Conservation (phyloP, 2,113 vertebrate genomes). For the Candoia aspera region DNA sequence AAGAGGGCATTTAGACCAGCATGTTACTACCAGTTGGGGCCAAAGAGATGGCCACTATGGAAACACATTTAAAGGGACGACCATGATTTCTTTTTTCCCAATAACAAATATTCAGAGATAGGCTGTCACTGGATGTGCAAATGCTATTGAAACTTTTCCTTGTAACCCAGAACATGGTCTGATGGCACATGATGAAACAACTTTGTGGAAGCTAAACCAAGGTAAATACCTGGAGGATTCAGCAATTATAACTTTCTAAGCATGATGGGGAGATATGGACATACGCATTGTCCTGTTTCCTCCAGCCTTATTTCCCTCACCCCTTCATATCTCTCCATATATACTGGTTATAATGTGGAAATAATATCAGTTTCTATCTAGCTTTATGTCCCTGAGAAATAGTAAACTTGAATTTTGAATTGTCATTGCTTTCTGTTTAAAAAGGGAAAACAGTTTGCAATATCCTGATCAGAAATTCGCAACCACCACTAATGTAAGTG, state of each 20-base stretch:
- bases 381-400: background rate
- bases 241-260: too few relatives aligned
- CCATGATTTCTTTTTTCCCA: too few relatives aligned
- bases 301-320: background rate
- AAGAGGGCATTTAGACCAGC: background rate
- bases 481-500: background rate
- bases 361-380: background rate
- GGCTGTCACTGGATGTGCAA: too few relatives aligned
- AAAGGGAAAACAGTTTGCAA: background rate
- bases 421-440: background rate
- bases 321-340: background rate
- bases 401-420: background rate
- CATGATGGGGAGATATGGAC: too few relatives aligned
- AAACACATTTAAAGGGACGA: background rate
- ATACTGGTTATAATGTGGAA: background rate
- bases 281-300: background rate
- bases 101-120: too few relatives aligned
- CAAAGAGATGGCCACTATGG: background rate
- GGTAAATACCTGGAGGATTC: too few relatives aligned
- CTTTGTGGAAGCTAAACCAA: too few relatives aligned
- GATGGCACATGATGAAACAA: too few relatives aligned
- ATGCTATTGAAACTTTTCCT: too few relatives aligned
- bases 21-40: background rate
- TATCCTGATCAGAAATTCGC: background rate
- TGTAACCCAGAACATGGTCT: too few relatives aligned